phyloP scores from a whole-genome alignment of 2,888 invertebrate species.

The Drosophila subquinaria region DNA sequence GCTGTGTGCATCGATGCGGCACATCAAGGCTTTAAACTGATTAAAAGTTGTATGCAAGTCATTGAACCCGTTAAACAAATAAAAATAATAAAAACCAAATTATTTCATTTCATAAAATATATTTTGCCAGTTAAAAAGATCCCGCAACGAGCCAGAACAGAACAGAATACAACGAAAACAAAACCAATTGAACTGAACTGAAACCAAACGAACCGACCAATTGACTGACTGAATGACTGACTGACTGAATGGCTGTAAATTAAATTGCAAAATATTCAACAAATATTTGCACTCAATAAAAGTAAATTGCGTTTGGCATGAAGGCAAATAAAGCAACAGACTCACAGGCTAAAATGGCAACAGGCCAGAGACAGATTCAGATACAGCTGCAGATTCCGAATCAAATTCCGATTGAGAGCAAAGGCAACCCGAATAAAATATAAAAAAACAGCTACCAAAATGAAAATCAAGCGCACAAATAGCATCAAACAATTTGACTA shows the following conservation, averaged over 20 bases:
- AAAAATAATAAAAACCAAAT: conserved; percentile 32
- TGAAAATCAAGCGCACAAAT: conserved; percentile 48
- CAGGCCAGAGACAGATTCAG: conserved; percentile 14
- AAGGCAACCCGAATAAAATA: background rate
- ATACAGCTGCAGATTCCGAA: conserved; percentile 7
- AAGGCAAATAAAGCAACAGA: conserved; percentile 54
- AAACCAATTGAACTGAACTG: conserved; percentile 4
- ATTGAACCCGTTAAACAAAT: conserved; percentile 40
- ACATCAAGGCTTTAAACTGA: conserved; percentile 27
- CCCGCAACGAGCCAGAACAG: conserved; percentile 4
- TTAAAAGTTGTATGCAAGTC: conserved; percentile 48
- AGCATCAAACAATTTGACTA: conserved; percentile 61
- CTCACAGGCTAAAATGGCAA: conserved; percentile 36
- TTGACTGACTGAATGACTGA: conserved; percentile 17
- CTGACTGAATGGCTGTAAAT: conserved; percentile 37
- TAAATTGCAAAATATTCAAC: conserved; percentile 60
- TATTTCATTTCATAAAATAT: conserved; percentile 32
- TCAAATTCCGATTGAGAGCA: conserved; percentile 2
- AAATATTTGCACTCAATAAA: conserved; percentile 75
- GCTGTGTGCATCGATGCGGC: conserved; percentile 13
- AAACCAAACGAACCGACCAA: conserved; percentile 27
- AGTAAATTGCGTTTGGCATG: conserved; percentile 66
- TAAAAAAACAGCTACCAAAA: conserved; percentile 9
- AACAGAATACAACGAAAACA: conserved; percentile 1
- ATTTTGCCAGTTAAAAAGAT: conserved; percentile 18